These are phyloP conservation scores for Paratilapia polleni DNA, from an alignment of 2,113 vertebrate genomes.

Conservation along the genomic window DNA sequence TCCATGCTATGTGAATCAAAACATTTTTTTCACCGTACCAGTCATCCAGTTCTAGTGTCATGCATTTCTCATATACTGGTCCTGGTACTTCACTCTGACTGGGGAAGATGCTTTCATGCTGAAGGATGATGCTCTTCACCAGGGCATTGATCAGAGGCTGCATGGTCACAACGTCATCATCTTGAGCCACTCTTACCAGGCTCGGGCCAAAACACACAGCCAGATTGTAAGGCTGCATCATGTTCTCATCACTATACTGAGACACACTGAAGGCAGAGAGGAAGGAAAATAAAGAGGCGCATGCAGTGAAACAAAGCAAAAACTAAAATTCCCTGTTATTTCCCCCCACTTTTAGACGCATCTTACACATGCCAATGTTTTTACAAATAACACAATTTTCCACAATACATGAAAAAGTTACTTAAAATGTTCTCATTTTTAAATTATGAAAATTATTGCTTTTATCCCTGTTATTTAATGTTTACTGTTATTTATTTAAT, in stretches of 20 bases:
- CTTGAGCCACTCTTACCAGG: constrained; percentile 77
- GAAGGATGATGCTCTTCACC: constrained; percentile 85
- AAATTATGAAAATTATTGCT: not conserved
- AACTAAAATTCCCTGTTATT: not conserved
- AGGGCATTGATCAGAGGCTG: constrained; percentile 87
- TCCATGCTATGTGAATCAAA: accelerated
- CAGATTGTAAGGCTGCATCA: constrained; percentile 91
- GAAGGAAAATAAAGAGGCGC: not conserved
- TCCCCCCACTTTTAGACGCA: not conserved
- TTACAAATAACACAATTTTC: not conserved
- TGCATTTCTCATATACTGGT: constrained; percentile 84
- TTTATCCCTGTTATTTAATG: not conserved
- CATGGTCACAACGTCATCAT: constrained; percentile 82
- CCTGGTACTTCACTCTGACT: constrained; percentile 74
- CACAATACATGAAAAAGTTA: not conserved
- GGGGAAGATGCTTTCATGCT: constrained; percentile 85
- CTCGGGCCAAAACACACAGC: constrained; percentile 90
- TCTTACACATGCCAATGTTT: not conserved
- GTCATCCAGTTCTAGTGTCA: constrained; percentile 81
- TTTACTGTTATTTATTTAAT: not conserved
- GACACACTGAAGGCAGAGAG: constrained; percentile 76
- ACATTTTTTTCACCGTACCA: constrained; percentile 56
- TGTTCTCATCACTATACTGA: constrained; percentile 90
- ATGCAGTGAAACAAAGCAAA: not conserved
- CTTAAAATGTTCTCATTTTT: not conserved